These are phyloP conservation scores for Xiphophorus hellerii DNA, from an alignment of 2,113 vertebrate species.

Conservation along the genomic window DNA sequence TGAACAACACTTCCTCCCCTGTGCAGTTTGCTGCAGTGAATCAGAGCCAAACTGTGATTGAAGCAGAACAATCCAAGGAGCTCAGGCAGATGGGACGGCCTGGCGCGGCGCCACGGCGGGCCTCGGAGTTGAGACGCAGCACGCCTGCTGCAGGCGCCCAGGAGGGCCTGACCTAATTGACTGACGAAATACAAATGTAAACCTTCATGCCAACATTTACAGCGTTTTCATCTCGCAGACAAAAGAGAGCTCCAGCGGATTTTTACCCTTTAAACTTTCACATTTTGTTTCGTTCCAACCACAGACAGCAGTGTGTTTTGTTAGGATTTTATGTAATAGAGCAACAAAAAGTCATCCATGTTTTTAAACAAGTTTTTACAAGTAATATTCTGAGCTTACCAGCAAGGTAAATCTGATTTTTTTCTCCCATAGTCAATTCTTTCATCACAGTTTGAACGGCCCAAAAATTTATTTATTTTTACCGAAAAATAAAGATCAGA, in stretches of 20 bases:
- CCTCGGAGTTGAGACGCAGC: constrained; percentile 45
- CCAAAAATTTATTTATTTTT: no score
- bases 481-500: no score
- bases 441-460: no score
- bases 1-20: constrained; percentile 5
- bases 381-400: no score
- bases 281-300: no score
- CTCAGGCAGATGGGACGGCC: constrained; percentile 49
- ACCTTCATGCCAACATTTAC: constrained; percentile 37
- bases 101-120: constrained; percentile 50
- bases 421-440: no score
- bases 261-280: no score
- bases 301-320: no score
- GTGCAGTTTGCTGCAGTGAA: constrained; percentile 3
- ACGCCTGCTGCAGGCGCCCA: constrained; percentile 21
- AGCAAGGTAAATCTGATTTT: no score
- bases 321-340: no score
- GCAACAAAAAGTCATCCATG: no score
- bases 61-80: constrained; percentile 25
- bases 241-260: not conserved
- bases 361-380: no score
- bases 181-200: constrained; percentile 42
- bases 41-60: constrained; percentile 13
- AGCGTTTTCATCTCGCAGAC: constrained; percentile 22
- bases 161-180: constrained; percentile 50